phyloP scores from a whole-genome alignment of 2,797 vertebrate genomes.

The Anisognathus igniventris region DNA sequence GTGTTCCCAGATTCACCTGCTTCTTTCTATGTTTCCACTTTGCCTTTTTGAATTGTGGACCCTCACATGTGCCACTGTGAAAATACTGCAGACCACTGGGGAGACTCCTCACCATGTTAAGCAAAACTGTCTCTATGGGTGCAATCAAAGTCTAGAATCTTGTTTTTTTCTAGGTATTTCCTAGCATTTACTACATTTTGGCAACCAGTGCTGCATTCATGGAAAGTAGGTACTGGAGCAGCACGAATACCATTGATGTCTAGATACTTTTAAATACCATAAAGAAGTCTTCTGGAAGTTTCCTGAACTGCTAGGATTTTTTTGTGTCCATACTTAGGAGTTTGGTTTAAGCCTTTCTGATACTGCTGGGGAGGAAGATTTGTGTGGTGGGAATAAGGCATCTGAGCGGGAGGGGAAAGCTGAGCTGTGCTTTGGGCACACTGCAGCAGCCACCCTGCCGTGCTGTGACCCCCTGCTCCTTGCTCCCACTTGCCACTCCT shows the following conservation, averaged over 20 bases:
- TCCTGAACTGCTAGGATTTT: background rate
- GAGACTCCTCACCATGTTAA: background rate
- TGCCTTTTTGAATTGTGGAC: background rate
- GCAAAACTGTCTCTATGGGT: background rate
- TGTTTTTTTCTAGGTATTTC: background rate
- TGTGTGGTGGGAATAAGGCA: rapidly evolving
- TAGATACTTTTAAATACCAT: background rate
- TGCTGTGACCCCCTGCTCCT: background rate
- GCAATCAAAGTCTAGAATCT: background rate
- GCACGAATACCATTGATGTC: background rate
- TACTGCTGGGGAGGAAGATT: background rate
- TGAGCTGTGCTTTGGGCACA: rapidly evolving
- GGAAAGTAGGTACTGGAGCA: background rate
- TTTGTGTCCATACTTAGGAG: background rate
- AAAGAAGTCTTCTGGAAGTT: background rate
- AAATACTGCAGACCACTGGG: background rate
- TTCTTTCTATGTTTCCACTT: background rate
- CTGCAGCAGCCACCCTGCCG: background rate
- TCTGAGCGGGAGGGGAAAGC: background rate
- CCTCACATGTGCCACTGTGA: background rate
- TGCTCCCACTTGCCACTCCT: background rate
- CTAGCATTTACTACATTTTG: background rate
- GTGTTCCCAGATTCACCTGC: background rate
- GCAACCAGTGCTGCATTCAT: background rate
- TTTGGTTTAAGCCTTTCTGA: background rate